Evolutionary conservation across 2,113 vertebrate species (phyloP), one percentile per base, ranked within the genome.

Genomic region (Toxotes jaculatrix): DNA sequence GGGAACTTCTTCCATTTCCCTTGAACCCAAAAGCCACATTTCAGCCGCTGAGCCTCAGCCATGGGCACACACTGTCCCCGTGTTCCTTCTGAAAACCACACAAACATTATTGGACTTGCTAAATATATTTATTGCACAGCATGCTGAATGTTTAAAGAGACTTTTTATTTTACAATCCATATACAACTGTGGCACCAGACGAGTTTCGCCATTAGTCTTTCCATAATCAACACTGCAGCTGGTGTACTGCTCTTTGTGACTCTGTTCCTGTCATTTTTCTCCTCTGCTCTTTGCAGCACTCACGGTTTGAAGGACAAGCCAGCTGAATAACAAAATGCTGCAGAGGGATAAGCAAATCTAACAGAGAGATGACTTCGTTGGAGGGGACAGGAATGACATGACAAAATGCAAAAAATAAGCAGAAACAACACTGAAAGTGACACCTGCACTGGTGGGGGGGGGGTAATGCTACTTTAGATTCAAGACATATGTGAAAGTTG

Each of bases 121-220:
- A 75, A 93, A 94, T 93, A 92, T 92, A 91, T 94, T 94, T 93
- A 93, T 93, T 91, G 57, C 87, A 87, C 86, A 62, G 80, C 60
- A 53, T 91, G 75, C 88, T 93, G 91, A 89, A 95, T 94, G 90
- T 93, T 93, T 95, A 91, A 95, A 92, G 87, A 88, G 88, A 85
- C 83, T 93, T 94, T 27, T 94, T 89, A 88, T 91, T 91, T 85
- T 78, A 87, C 87, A 73, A 92, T 93, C 91, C 91, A 94, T 94
- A 91, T 93, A 92, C 91, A 92, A 59, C 42, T 75, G 63, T 74
- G 59, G 71, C 64, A 47, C 31, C 6, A 1, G 72, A 5, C 4
- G 11, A 73, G 61, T 85, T 82, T 80, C 23, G 0, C 68, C 81
- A 61, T 71, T 31, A 32, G 69, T 68, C 81, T 91, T 87, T 93